Percentiles rank a stretch among this genome's conserved stretches.
Conservation (phyloP, 2,888 invertebrate genomes). For the Thereva unica region DNA sequence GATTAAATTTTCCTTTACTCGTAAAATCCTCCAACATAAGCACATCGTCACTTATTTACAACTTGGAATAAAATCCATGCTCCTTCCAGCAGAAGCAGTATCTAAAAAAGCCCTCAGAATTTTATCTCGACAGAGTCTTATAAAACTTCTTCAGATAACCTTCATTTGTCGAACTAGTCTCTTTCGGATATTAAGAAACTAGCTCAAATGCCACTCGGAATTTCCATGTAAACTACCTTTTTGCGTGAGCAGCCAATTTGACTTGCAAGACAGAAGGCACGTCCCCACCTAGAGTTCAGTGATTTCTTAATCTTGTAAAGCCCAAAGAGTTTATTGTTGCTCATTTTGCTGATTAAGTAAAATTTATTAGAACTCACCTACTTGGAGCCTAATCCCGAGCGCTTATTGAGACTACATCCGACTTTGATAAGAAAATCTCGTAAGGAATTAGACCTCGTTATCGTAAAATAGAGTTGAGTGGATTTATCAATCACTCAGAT, state of each 20-base stretch:
- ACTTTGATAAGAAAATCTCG: conserved; percentile 33
- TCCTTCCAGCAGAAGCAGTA: no score
- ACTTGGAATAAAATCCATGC: no score
- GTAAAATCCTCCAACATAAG: no score
- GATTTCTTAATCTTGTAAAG: conserved; percentile 2
- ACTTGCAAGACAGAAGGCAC: conserved; percentile 8
- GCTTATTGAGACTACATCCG: conserved; percentile 22
- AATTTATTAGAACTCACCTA: conserved; percentile 31
- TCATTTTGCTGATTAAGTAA: conserved; percentile 34
- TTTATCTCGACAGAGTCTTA: no score
- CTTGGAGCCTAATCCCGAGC: conserved; percentile 16
- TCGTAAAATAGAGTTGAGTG: conserved; percentile 31
- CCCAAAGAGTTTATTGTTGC: conserved; percentile 28
- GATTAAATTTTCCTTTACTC: no score
- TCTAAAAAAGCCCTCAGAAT: no score
- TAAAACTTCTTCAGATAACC: no score
- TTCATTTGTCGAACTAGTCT: no score
- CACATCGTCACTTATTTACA: no score
- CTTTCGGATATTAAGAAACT: no score
- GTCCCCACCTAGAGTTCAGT: neutral
- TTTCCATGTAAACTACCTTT: no score
- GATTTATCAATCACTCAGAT: conserved; percentile 26
- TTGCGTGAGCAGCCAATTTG: neutral
- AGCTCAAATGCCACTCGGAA: no score
- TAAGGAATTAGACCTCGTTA: conserved; percentile 32